Evolutionary conservation across 1,140 invertebrate species (phyloP).

Genomic region (Aphaenogaster floridana): DNA sequence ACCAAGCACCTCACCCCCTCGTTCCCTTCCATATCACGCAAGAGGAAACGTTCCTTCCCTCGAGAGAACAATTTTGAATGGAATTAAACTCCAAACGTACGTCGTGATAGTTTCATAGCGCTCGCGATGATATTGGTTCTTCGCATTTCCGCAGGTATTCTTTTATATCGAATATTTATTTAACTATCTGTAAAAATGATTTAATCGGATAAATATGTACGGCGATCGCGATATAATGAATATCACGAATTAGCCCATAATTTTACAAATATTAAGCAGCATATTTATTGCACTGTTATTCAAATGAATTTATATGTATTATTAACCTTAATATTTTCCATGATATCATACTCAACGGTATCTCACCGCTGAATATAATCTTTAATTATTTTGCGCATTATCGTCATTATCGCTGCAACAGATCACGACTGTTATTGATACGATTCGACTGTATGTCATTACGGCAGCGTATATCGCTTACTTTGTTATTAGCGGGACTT

Average conservation of each 20-base stretch:
- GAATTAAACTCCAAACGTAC: slow-evolving; percentile 7
- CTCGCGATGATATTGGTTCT: not conserved
- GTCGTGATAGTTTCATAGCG: not conserved
- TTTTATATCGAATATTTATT: not conserved
- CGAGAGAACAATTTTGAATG: not conserved
- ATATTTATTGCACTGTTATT: not conserved
- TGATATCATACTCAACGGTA: not conserved
- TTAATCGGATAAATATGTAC: not conserved
- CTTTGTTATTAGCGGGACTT: slow-evolving; percentile 23
- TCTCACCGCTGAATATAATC: not conserved
- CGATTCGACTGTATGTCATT: not conserved
- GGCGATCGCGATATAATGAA: not conserved
- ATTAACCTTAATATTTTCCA: not conserved
- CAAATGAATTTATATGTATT: not conserved
- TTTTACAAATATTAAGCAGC: not conserved
- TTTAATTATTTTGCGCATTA: slow-evolving; percentile 18
- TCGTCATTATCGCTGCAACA: not conserved
- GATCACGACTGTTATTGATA: slow-evolving; percentile 14
- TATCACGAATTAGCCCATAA: not conserved
- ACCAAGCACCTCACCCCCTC: not conserved
- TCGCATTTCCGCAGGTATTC: not conserved
- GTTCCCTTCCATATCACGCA: not conserved
- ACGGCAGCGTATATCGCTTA: not conserved
- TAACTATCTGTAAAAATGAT: not conserved
- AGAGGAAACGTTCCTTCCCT: slow-evolving; percentile 10